phyloP scores from a whole-genome alignment of 2,888 invertebrate species.

The Antitype chi region DNA sequence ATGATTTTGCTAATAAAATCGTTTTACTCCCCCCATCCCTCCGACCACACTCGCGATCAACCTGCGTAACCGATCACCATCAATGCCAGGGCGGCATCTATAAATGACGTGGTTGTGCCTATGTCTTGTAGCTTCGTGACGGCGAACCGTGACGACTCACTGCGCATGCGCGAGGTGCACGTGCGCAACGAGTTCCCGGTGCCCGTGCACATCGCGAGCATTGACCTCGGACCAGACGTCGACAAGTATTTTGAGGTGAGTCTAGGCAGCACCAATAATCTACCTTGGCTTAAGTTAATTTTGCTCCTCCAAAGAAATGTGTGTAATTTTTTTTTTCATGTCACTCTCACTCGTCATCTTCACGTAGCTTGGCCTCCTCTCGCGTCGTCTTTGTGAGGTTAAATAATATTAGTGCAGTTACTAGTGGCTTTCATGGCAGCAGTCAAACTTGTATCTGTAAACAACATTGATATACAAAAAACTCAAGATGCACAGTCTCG shows the following conservation, averaged over 20 bases:
- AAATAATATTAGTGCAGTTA: background rate
- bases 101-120: background rate
- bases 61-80: background rate
- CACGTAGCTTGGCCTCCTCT: background rate
- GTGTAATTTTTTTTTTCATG: background rate
- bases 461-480: background rate
- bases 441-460: background rate
- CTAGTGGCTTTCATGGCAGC: background rate
- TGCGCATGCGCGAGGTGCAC: constrained; percentile 69
- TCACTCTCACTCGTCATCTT: background rate
- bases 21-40: background rate
- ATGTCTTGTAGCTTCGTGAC: constrained; percentile 76
- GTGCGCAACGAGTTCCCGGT: constrained; percentile 79
- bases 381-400: background rate
- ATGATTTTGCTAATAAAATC: background rate
- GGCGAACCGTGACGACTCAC: constrained; percentile 65
- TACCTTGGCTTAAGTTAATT: background rate
- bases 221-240: constrained; percentile 71
- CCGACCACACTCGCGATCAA: background rate
- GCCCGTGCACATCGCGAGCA: constrained; percentile 72
- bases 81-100: background rate
- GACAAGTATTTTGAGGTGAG: constrained; percentile 76
- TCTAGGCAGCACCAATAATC: background rate
- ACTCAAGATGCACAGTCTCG: too few relatives aligned
- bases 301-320: background rate